phyloP scores from a whole-genome alignment of 2,113 vertebrate species.

The Malurus alboscapulatus region DNA sequence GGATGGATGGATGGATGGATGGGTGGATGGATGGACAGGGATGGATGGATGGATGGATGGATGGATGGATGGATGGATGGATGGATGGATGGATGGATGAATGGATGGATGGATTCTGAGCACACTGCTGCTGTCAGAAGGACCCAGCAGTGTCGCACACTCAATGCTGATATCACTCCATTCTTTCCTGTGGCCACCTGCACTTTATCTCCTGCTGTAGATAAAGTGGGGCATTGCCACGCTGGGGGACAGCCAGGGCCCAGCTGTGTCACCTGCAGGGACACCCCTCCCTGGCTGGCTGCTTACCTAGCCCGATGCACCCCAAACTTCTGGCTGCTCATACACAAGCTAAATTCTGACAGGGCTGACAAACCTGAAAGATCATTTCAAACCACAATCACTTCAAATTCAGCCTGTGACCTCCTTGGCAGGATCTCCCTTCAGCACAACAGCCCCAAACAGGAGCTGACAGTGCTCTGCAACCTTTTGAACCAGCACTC shows the following conservation, averaged over 20 bases:
- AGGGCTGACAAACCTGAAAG: neutral
- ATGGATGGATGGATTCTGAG: neutral
- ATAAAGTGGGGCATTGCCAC: neutral
- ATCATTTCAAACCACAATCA: neutral
- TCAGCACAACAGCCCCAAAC: constrained; percentile 18
- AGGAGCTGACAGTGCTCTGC: constrained; percentile 38
- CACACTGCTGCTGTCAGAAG: neutral
- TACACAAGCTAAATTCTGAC: neutral
- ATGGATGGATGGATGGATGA: neutral
- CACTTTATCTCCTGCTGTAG: neutral
- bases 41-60: neutral
- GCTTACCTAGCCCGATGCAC: neutral
- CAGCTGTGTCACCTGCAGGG: neutral
- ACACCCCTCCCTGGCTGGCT: neutral
- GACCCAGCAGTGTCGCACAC: neutral
- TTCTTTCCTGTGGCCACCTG: neutral
- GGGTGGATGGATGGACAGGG: too few species aligned
- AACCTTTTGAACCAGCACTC: constrained; percentile 43
- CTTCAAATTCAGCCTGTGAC: constrained; percentile 1
- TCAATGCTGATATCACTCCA: accelerated
- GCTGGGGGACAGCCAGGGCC: neutral
- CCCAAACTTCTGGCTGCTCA: neutral
- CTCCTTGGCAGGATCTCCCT: constrained; percentile 8
- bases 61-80: neutral
- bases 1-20: neutral